Base-by-base conservation (phyloP, 2,888 invertebrate species). In the Meghimatium bilineatum region DNA sequence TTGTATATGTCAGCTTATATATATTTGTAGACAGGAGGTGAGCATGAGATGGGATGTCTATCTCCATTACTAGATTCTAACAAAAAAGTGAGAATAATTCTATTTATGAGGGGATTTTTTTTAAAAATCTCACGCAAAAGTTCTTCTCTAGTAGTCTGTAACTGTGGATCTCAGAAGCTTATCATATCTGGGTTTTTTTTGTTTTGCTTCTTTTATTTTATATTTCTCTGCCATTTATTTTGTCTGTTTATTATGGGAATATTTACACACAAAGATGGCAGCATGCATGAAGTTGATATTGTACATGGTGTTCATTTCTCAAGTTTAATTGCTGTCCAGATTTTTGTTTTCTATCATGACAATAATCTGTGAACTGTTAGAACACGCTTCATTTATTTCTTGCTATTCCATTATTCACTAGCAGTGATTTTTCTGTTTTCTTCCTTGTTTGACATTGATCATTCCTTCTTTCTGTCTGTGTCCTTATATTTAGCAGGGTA, bases 11-110 rank as follows among this genome's bases (percentile, higher is more conserved):
- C 32, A 32, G 32, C 32, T 66, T 14, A 32, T 66, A 32, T 8
- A 32, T 66, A 32, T 63, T 66, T 72, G 38, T 72, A 72, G 72
- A n/a, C 44, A n/a, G 49, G 44, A 49, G 29, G n/a, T 72, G 72
- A 72, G 6, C 8, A n/a, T n/a, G 72, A 1, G 49, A 5, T 23
- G 38, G 23, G 69, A 38, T 38, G 38, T 38, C 69, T 71, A 3
- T 38, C 69, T 38, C 69, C 72, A n/a, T 72, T 44, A 72, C 44
- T 44, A 49, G n/a, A 44, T 72, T 38, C 44, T 44, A 23, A 44
- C 26, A n/a, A 17, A 72, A 12, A 72, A 72, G 44, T 44, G 49
- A 44, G 44, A 72, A 49, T 23, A 12, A 23, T 32, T 32, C 1
- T 12, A 26, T 63, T 63, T 63, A n/a, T 44, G 44, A 44, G 44